Evolutionary conservation across 2,888 invertebrate species (phyloP).

Genomic region (Orthosia gracilis): DNA sequence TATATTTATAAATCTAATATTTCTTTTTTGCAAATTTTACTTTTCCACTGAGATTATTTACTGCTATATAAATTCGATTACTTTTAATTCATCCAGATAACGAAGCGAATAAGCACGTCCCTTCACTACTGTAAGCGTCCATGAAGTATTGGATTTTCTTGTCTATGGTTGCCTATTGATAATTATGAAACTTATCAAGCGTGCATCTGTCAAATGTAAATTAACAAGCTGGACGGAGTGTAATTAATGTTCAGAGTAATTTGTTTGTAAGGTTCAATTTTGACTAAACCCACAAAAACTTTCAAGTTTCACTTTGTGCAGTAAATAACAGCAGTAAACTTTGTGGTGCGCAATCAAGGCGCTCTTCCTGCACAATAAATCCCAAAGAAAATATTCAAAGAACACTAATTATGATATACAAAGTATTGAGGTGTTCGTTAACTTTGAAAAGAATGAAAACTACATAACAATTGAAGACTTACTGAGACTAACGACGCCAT

Average conservation of each 20-base stretch:
- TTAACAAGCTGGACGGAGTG: too few relatives aligned
- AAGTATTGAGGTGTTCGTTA: constrained; percentile 40
- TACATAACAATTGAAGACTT: constrained; percentile 69
- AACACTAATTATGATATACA: constrained; percentile 53
- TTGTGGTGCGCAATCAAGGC: constrained; percentile 31
- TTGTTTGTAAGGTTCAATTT: not conserved
- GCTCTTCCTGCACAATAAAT: not conserved
- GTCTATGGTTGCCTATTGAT: too few relatives aligned
- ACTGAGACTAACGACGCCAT: constrained; percentile 76
- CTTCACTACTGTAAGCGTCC: too few relatives aligned
- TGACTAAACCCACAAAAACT: not conserved
- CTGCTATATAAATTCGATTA: too few relatives aligned
- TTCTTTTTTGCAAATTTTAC: too few relatives aligned
- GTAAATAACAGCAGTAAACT: constrained; percentile 1
- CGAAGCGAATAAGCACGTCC: too few relatives aligned
- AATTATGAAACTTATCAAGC: too few relatives aligned
- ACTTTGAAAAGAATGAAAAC: constrained; percentile 62
- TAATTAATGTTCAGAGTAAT: not conserved
- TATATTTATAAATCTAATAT: too few relatives aligned
- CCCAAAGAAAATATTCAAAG: constrained; percentile 26
- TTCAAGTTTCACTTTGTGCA: constrained; percentile 4
- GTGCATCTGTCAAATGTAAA: too few relatives aligned
- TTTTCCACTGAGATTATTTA: too few relatives aligned
- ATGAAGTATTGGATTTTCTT: too few relatives aligned
- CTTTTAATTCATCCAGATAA: too few relatives aligned